phyloP scores from a whole-genome alignment of 1,140 invertebrate genomes.

The Laupala kohalensis region DNA sequence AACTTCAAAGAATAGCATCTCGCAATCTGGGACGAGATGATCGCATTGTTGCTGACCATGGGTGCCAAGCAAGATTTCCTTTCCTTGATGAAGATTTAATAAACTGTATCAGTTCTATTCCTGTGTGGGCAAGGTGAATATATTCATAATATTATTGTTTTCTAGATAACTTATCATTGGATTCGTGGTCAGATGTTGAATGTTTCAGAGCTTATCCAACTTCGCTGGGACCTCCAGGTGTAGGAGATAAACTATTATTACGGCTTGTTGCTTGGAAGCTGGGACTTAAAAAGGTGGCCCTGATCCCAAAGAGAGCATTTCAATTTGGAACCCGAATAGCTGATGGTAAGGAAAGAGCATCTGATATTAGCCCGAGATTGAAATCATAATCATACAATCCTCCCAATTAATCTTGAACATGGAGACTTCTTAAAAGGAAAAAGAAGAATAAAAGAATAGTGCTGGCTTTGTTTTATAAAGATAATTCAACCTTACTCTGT shows the following conservation, averaged over 20 bases:
- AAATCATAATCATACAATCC: too few relatives aligned
- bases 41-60: conserved; percentile 65
- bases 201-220: conserved; percentile 44
- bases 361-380: conserved; percentile 48
- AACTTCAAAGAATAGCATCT: conserved; percentile 73
- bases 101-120: conserved; percentile 50
- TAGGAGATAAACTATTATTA: conserved; percentile 90
- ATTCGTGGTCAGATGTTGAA: neutral
- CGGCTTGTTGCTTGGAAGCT: conserved; percentile 61
- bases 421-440: too few relatives aligned
- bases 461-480: too few relatives aligned
- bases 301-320: conserved; percentile 79
- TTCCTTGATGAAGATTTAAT: conserved; percentile 88
- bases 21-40: conserved; percentile 92
- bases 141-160: conserved; percentile 1
- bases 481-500: too few relatives aligned
- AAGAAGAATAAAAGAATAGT: too few relatives aligned
- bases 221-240: conserved; percentile 47
- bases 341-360: conserved; percentile 80
- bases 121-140: conserved; percentile 63
- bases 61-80: conserved; percentile 70
- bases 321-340: conserved; percentile 97
- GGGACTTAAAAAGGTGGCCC: conserved; percentile 49
- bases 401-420: too few relatives aligned
- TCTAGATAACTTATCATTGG: neutral